Conservation (phyloP, 2,113 vertebrate genomes). For the Gracilinanus agilis region DNA sequence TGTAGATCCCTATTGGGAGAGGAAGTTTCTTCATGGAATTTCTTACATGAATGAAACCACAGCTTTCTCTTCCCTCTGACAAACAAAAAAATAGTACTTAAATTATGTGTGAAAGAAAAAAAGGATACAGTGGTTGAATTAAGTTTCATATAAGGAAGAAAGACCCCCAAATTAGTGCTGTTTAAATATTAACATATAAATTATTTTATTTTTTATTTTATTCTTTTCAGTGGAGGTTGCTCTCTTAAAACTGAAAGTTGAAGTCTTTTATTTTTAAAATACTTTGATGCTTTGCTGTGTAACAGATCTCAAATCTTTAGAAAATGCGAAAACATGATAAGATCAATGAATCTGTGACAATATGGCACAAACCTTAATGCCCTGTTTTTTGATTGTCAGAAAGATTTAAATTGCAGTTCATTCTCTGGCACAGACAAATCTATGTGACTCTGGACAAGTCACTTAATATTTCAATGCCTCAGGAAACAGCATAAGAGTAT, state of each 20-base stretch:
- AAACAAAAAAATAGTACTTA: not conserved
- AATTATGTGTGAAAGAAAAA: not conserved
- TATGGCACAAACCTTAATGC: not conserved
- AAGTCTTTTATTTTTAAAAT: not conserved
- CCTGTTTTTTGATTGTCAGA: not conserved
- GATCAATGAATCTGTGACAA: not conserved
- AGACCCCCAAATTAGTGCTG: not conserved
- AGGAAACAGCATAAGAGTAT: not conserved
- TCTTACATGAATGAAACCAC: no score
- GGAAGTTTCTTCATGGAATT: not conserved
- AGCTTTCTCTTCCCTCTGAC: not conserved
- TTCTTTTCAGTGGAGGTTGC: not conserved
- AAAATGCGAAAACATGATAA: not conserved
- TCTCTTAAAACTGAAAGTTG: not conserved
- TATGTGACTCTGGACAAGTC: not conserved
- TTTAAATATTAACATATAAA: not conserved
- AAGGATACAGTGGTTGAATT: not conserved
- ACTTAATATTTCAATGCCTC: not conserved
- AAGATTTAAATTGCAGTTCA: not conserved
- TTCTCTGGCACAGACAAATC: not conserved
- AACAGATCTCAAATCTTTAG: not conserved
- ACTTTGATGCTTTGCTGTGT: not conserved
- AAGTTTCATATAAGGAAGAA: not conserved
- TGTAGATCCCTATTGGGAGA: not conserved
- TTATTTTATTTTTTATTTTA: not conserved